Conservation (phyloP, 2,888 invertebrate genomes). For the Mythimna ferrago region DNA sequence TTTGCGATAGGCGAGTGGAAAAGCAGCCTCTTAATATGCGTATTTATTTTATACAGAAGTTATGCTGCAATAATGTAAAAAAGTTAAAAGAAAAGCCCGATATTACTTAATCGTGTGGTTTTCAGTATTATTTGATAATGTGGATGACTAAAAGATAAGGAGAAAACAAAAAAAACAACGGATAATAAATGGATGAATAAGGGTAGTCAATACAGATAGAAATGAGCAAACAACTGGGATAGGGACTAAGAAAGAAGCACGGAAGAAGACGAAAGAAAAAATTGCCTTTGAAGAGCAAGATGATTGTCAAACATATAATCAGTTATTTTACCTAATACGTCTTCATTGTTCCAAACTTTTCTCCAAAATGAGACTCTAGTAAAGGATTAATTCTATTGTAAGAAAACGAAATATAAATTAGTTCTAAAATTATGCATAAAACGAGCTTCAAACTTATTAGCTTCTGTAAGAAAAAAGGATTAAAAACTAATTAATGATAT, state of each 20-base stretch:
- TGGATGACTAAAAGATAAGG: not conserved
- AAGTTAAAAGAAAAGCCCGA: not conserved
- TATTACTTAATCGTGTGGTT: no score
- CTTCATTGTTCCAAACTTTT: not conserved
- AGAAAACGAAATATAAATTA: constrained; percentile 1
- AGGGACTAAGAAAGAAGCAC: not conserved
- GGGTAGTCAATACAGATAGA: not conserved
- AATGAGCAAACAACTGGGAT: not conserved
- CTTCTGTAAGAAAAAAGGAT: constrained; percentile 4
- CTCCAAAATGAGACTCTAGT: constrained; percentile 1
- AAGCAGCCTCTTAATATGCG: no score
- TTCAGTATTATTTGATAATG: not conserved
- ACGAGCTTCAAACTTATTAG: constrained; percentile 6
- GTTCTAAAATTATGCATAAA: constrained; percentile 27
- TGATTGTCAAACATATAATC: not conserved
- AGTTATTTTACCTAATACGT: not conserved
- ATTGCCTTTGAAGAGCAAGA: not conserved
- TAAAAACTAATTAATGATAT: constrained; percentile 13
- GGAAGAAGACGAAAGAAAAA: no score
- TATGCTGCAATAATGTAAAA: not conserved
- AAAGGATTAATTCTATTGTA: not conserved
- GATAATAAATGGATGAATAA: no score
- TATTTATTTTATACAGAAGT: not conserved
- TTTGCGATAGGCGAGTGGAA: not conserved
- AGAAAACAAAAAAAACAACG: no score